Conservation (phyloP, 2,888 invertebrate genomes). For the Sycophila texana region DNA sequence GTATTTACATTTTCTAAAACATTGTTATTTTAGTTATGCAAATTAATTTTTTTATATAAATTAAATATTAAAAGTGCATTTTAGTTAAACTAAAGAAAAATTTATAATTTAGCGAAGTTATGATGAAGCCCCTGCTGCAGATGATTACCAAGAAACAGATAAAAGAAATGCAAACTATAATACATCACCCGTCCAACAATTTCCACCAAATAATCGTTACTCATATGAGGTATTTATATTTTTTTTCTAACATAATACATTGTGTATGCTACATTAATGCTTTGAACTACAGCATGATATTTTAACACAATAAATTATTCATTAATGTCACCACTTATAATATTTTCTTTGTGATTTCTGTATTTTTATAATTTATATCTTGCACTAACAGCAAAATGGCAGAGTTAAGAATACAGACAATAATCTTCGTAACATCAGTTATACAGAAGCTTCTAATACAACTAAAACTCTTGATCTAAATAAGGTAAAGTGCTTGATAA, state of each 20-base stretch:
- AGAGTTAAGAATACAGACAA: slow-evolving; percentile 66
- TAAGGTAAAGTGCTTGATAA: slow-evolving; percentile 46
- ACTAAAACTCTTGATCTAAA: slow-evolving; percentile 63
- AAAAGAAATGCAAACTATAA: slow-evolving; percentile 73
- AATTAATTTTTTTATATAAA: slow-evolving; percentile 10
- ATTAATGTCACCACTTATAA: slow-evolving; percentile 23
- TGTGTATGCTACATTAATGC: slow-evolving; percentile 18
- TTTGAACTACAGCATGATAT: slow-evolving; percentile 2
- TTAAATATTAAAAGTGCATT: slow-evolving; percentile 24
- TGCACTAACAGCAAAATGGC: slow-evolving; percentile 68
- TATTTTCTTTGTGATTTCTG: slow-evolving; percentile 26
- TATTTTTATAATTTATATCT: slow-evolving; percentile 41
- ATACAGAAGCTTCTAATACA: slow-evolving; percentile 57
- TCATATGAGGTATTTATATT: slow-evolving; percentile 67
- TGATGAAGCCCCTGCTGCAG: slow-evolving; percentile 64
- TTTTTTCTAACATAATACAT: slow-evolving; percentile 46
- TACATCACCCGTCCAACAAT: slow-evolving; percentile 69
- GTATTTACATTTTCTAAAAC: neutral
- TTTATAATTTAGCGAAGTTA: slow-evolving; percentile 67
- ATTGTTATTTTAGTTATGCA: neutral
- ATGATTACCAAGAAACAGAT: slow-evolving; percentile 71
- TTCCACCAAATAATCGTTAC: slow-evolving; percentile 70
- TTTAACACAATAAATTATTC: slow-evolving; percentile 13
- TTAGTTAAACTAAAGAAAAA: slow-evolving; percentile 11
- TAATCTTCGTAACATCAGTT: slow-evolving; percentile 63